Evolutionary conservation across 2,888 invertebrate genomes (phyloP).

Genomic region (Drosophila dives): DNA sequence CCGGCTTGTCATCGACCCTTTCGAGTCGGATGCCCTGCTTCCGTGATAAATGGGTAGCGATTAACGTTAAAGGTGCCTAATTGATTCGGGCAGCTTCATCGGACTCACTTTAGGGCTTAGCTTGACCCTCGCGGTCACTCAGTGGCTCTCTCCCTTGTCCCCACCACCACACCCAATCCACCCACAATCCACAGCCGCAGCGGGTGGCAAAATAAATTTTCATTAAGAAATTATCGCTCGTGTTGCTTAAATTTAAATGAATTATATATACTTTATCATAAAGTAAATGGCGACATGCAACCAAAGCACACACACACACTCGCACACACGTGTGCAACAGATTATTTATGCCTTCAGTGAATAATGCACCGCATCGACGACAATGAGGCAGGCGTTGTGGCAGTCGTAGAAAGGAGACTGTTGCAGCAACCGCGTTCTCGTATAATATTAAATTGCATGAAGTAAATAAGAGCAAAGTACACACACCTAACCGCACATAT

Average conservation of each 20-base stretch:
- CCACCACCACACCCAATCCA: background rate
- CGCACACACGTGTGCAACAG: slow-evolving; percentile 64
- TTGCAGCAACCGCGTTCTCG: slow-evolving; percentile 27
- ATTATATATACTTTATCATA: slow-evolving; percentile 68
- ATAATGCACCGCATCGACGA: slow-evolving; percentile 46
- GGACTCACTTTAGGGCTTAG: slow-evolving; percentile 11
- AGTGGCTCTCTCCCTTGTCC: background rate
- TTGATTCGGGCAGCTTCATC: slow-evolving; percentile 59
- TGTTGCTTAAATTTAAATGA: slow-evolving; percentile 76
- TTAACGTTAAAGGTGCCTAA: slow-evolving; percentile 76
- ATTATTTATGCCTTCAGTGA: slow-evolving; percentile 75
- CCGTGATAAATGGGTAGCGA: slow-evolving; percentile 73
- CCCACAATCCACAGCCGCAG: background rate
- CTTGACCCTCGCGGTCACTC: slow-evolving; percentile 3
- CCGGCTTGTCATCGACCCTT: slow-evolving; percentile 70
- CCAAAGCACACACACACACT: slow-evolving; percentile 11
- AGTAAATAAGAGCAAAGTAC: slow-evolving; percentile 64
- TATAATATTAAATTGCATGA: slow-evolving; percentile 71
- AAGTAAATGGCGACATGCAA: slow-evolving; percentile 58
- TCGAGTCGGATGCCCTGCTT: slow-evolving; percentile 23
- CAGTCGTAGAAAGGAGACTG: background rate
- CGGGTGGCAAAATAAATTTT: slow-evolving; percentile 47
- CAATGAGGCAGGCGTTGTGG: background rate
- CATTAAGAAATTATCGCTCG: slow-evolving; percentile 68
- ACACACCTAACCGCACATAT: slow-evolving; percentile 16